These are phyloP conservation scores for Nomada fabriciana DNA, from an alignment of 2,888 invertebrate species.

Conservation along the genomic window DNA sequence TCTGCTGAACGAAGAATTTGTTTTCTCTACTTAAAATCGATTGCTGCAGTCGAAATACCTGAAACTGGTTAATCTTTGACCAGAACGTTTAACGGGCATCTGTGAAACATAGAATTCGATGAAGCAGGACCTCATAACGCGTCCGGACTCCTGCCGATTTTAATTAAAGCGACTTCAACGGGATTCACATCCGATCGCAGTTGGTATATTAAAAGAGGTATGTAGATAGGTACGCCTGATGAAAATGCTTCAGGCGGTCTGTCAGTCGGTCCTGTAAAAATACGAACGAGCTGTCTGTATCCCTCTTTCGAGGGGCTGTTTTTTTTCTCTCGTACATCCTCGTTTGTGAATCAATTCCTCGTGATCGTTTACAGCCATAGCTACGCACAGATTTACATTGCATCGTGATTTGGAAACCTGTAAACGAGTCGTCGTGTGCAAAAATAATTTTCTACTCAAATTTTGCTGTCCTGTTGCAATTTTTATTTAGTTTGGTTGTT, in stretches of 20 bases:
- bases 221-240: constrained; percentile 43
- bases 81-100: constrained; percentile 10
- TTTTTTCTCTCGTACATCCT: constrained; percentile 1
- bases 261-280: constrained; percentile 46
- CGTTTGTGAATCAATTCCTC: constrained; percentile 25
- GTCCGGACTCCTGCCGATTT: constrained; percentile 41
- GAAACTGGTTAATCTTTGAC: not conserved
- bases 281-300: constrained; percentile 32
- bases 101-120: not conserved
- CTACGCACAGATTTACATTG: not conserved
- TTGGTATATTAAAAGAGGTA: constrained; percentile 32
- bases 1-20: too few relatives aligned
- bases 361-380: constrained; percentile 7
- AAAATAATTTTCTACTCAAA: too few relatives aligned
- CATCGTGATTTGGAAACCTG: not conserved
- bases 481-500: too few relatives aligned
- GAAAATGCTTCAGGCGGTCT: constrained; percentile 56
- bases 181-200: constrained; percentile 38
- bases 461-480: too few relatives aligned
- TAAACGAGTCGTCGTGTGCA: not conserved
- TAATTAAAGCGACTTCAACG: constrained; percentile 43
- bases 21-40: not conserved
- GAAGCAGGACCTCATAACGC: constrained; percentile 18
- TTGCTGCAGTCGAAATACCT: not conserved
- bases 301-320: constrained; percentile 16